Evolutionary conservation across 2,113 vertebrate species (phyloP).

Genomic region (Perognathus longimembris): DNA sequence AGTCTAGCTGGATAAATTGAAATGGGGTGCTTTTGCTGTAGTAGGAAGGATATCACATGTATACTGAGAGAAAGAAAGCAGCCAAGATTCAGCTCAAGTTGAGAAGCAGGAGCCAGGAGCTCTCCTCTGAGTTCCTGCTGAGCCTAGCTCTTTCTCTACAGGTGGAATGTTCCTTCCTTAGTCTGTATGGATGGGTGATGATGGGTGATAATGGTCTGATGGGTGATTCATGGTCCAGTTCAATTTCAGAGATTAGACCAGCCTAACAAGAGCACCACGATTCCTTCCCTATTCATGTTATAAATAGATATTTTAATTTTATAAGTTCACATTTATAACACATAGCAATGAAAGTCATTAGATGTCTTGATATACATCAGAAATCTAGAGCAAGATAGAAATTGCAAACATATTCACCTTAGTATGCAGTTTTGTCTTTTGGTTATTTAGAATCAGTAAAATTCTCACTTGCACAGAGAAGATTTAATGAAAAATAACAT

Average conservation of each 20-base stretch:
- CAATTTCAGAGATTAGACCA: neutral
- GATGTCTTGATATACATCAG: neutral
- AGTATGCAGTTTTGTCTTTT: neutral
- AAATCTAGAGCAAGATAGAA: neutral
- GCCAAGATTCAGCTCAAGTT: neutral
- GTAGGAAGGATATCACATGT: neutral
- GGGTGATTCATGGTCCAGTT: neutral
- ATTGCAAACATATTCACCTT: neutral
- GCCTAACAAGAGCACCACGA: neutral
- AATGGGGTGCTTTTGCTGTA: neutral
- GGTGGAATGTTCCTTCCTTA: neutral
- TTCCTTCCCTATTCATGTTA: neutral
- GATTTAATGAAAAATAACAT: neutral
- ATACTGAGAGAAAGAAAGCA: neutral
- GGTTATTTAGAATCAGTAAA: neutral
- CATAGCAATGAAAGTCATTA: neutral
- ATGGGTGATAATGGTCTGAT: too few relatives aligned
- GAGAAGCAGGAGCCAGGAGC: neutral
- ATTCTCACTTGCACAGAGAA: neutral
- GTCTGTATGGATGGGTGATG: neutral
- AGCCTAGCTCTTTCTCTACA: neutral
- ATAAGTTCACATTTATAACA: conserved; percentile 14
- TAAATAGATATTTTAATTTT: neutral
- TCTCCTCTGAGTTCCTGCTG: neutral
- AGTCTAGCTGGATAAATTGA: neutral